Evolutionary conservation across 2,888 invertebrate species (phyloP).

Genomic region (Lamproptera curius): DNA sequence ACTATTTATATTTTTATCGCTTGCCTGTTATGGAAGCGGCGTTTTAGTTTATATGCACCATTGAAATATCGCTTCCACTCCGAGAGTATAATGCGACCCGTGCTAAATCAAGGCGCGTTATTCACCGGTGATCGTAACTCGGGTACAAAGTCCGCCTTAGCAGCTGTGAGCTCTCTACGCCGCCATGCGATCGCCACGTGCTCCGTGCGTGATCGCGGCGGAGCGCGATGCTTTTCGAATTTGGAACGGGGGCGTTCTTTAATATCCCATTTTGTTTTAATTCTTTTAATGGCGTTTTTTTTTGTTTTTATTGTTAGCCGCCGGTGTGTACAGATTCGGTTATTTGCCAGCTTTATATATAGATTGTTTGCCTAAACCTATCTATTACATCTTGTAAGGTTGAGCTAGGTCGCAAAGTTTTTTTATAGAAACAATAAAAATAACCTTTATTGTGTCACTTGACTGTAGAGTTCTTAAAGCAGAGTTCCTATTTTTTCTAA

Average conservation of each 20-base stretch:
- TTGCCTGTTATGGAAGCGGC: too few species aligned
- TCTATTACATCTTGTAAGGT: too few species aligned
- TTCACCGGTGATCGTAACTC: slow-evolving; percentile 60
- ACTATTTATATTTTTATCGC: too few species aligned
- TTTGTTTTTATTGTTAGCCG: not conserved
- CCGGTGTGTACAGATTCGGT: not conserved
- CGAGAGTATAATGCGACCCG: slow-evolving; percentile 24
- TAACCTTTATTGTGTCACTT: too few species aligned
- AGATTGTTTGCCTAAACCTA: not conserved
- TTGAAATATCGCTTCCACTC: not conserved
- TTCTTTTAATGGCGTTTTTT: not conserved
- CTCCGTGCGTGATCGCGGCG: slow-evolving; percentile 49
- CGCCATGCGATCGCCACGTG: slow-evolving; percentile 50
- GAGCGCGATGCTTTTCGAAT: slow-evolving; percentile 24
- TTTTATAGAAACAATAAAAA: too few species aligned
- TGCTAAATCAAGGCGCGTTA: slow-evolving; percentile 38
- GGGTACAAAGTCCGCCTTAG: slow-evolving; percentile 68
- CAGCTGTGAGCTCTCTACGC: slow-evolving; percentile 61
- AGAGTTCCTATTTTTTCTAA: too few species aligned
- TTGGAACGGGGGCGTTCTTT: slow-evolving; percentile 23
- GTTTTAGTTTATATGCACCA: too few species aligned
- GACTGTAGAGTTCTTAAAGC: too few species aligned
- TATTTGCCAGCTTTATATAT: not conserved
- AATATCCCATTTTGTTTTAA: not conserved
- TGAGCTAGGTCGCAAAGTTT: too few species aligned